Evolutionary conservation across 2,888 invertebrate genomes (phyloP), one percentile per base, ranked within the genome.

Genomic region (Sphaerophoria taeniata): DNA sequence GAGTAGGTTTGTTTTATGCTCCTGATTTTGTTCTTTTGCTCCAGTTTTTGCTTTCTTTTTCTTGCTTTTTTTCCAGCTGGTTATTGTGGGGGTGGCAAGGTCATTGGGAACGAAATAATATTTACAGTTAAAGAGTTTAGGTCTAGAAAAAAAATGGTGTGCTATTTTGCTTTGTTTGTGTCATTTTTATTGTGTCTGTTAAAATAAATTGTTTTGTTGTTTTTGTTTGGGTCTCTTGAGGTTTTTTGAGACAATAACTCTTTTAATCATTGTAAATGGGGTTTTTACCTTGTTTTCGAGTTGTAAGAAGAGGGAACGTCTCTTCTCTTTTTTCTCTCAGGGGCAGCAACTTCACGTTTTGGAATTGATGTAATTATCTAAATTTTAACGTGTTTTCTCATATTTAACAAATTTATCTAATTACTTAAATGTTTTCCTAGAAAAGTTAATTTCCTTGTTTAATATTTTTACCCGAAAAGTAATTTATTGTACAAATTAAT

Each of bases 81-180:
- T 51, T 67, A 39, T 67, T 51, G 36, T 47, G n/a, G 72, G 45
- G 63, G 69, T n/a, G 51, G 12, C 3, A 12, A 39, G 85, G 85
- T 85, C 85, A 81, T 81, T 85, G 76, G 75, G 72, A 81, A 55
- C 63, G 76, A 85, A 73, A 81, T 81, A 77, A 81, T 81, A 81
- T 85, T 85, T 81, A 85, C 85, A 85, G 85, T 77, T 85, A 36
- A 69, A 24, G 71, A 58, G 24, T 24, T 24, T 24, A 51, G 39
- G 49, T 51, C 6, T 7, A 39, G 9, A 39, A 39, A 39, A 39
- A 39, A 43, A 43, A 43, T n/a, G n/a, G n/a, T 43, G 43, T 43
- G 39, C 43, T 72, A 36, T 65, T 63, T 65, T 65, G 7, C 45
- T 49, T 47, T 58, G 16, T 12, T 65, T 70, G 43, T 60, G 55